Conservation (phyloP, 2,797 vertebrate genomes). For the Buceros bicornis region DNA sequence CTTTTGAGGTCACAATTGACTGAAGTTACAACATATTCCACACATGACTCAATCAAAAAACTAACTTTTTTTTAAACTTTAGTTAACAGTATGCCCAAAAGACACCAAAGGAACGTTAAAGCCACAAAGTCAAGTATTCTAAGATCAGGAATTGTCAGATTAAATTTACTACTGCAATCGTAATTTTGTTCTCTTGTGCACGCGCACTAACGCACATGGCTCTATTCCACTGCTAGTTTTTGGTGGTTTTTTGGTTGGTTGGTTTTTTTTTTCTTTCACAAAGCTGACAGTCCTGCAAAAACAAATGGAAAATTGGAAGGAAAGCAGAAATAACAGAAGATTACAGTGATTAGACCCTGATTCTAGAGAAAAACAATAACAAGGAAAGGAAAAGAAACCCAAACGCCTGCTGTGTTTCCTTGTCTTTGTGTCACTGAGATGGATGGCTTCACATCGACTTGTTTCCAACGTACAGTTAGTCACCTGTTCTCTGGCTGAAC, state of each 20-base stretch:
- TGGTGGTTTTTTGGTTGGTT: neutral
- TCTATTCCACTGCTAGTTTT: neutral
- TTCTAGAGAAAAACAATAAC: neutral
- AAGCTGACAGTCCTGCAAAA: neutral
- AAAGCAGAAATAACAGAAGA: neutral
- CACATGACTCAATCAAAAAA: neutral
- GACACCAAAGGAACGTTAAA: neutral
- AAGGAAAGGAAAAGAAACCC: neutral
- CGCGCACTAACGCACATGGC: neutral
- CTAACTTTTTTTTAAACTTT: neutral
- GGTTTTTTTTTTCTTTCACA: neutral
- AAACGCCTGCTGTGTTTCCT: neutral
- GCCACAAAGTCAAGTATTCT: neutral
- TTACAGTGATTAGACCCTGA: neutral
- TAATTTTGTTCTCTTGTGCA: neutral
- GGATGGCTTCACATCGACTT: neutral
- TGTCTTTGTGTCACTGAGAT: neutral
- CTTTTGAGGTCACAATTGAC: neutral
- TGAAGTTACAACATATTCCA: neutral
- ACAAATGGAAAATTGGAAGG: neutral
- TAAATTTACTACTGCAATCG: neutral
- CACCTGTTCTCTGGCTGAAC: neutral
- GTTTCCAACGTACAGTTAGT: neutral
- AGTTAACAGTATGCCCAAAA: neutral
- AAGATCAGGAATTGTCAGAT: constrained; percentile 10